Evolutionary conservation across 2,797 vertebrate species (phyloP).

Genomic region (Aselliscus stoliczkanus): DNA sequence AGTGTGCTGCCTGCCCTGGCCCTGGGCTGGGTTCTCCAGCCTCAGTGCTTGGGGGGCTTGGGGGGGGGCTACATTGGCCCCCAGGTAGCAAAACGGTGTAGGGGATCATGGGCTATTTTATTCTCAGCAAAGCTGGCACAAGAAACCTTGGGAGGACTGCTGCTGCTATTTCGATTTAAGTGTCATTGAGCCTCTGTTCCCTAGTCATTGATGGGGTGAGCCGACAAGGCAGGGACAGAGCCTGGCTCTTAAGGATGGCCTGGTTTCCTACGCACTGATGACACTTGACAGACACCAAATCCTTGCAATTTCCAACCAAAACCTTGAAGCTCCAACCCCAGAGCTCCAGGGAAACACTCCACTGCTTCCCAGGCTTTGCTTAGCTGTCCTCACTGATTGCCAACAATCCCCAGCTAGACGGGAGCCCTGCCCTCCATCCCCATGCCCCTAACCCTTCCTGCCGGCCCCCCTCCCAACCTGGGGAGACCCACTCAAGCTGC

Average conservation of each 20-base stretch:
- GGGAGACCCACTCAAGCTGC: background rate
- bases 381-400: background rate
- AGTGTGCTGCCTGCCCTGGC: background rate
- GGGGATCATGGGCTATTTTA: background rate
- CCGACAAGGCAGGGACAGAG: background rate
- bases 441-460: background rate
- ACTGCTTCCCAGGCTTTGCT: background rate
- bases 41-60: background rate
- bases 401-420: background rate
- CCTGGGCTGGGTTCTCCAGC: background rate
- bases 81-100: background rate
- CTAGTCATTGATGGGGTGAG: background rate
- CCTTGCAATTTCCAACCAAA: constrained; percentile 44
- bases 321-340: background rate
- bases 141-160: background rate
- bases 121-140: background rate
- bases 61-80: background rate
- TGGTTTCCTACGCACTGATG: background rate
- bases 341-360: background rate
- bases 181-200: background rate
- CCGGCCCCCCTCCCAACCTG: background rate
- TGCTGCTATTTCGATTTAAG: background rate
- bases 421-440: background rate
- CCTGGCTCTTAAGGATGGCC: background rate
- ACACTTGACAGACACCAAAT: constrained; percentile 42